These are phyloP conservation scores for Littorina saxatilis DNA, from an alignment of 1,140 invertebrate genomes.

Conservation along the genomic window DNA sequence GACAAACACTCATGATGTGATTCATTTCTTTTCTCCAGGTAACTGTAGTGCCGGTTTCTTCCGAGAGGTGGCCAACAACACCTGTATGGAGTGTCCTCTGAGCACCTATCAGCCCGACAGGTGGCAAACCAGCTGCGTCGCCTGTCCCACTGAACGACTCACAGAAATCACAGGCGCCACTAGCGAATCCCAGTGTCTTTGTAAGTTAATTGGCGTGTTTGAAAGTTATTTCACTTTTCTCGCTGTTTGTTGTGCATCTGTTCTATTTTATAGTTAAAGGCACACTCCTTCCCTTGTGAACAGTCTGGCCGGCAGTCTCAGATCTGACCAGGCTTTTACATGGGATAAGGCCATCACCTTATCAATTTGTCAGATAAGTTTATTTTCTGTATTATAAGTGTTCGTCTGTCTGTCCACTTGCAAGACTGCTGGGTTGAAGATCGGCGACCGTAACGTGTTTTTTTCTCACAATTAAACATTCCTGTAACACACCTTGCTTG, in stretches of 20 bases:
- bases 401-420: too few species aligned
- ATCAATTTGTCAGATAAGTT: too few species aligned
- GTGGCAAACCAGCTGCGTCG: constrained; percentile 30
- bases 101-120: constrained; percentile 39
- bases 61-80: background rate
- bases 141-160: constrained; percentile 22
- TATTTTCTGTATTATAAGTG: too few species aligned
- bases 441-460: too few species aligned
- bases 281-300: too few species aligned
- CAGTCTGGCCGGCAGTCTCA: background rate
- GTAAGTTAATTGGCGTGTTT: constrained; percentile 28
- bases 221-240: background rate
- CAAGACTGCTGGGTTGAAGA: too few species aligned
- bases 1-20: too few species aligned
- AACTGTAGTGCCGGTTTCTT: constrained; percentile 41
- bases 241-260: background rate
- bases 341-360: too few species aligned
- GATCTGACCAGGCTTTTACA: too few species aligned
- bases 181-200: constrained; percentile 23
- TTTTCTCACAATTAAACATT: too few species aligned
- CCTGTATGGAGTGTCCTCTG: constrained; percentile 27
- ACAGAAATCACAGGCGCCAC: constrained; percentile 27
- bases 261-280: background rate
- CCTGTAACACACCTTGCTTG: too few species aligned
- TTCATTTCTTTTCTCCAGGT: constrained; percentile 17